Evolutionary conservation across 1,140 invertebrate genomes (phyloP).

Genomic region (Bombyx mori): DNA sequence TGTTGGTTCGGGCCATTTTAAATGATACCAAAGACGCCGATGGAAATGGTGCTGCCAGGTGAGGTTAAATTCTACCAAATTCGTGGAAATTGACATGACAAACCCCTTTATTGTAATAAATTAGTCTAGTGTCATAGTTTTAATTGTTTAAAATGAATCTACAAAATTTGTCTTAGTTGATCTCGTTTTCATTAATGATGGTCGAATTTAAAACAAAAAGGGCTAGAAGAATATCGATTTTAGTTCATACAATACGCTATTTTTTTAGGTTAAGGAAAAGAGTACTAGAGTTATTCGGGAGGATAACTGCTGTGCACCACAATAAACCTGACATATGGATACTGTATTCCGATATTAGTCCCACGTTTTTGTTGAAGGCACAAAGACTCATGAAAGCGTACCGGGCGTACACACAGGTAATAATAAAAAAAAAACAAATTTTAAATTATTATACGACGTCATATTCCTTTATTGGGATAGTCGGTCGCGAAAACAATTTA

Average conservation of each 20-base stretch:
- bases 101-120: neutral
- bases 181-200: neutral
- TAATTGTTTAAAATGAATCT: neutral
- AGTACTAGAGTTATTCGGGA: conserved; percentile 83
- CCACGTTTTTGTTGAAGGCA: conserved; percentile 72
- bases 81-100: no score
- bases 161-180: neutral
- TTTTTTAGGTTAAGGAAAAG: conserved; percentile 72
- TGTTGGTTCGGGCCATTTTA: conserved; percentile 81
- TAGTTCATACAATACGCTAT: neutral
- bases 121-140: neutral
- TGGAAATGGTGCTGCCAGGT: conserved; percentile 68
- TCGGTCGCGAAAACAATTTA: no score
- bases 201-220: no score
- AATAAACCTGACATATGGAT: conserved; percentile 84
- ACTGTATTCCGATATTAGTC: conserved; percentile 82
- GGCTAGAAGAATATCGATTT: no score
- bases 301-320: conserved; percentile 79
- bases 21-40: conserved; percentile 75
- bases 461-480: no score
- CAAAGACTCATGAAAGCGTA: conserved; percentile 77
- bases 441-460: no score
- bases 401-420: conserved; percentile 72
- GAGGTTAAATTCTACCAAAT: conserved; percentile 2
- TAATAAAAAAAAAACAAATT: neutral